Base-by-base conservation (phyloP, 2,797 vertebrate genomes). In the Syncerus caffer region DNA sequence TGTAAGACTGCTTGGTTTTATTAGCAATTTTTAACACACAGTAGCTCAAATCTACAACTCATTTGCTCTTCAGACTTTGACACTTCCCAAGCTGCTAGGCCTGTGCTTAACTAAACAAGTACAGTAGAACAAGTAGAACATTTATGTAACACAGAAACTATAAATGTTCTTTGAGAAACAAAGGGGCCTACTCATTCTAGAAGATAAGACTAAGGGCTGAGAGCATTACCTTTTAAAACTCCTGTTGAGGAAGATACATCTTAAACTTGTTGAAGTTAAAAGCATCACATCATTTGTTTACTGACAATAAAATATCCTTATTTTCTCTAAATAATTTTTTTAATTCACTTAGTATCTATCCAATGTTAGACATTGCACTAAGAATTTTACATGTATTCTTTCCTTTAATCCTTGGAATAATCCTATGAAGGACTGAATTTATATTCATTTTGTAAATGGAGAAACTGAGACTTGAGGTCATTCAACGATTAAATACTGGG, bases 1-100 rank as follows among this genome's bases (percentile, higher is more conserved):
- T 95, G 80, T 85, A 89, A 88, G 84, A 64, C 38, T 71, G 19
- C 17, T 82, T 92, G 45, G 11, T 71, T 88, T 50, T 95, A 83
- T 93, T 85, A 95, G 91, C 67, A 82, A 38, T 95, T 95, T 97
- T 96, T 92, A 97, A 92, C 96, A 96, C 93, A 96, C 31, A 51
- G 95, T 74, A 76, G 87, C 64, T 53, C 90, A 87, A 91, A 97
- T 64, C 90, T 97, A 85, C 89, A 96, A 84, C 93, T 71, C n/a
- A 45, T 94, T 94, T 97, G 96, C 89, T 98, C 89, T 97, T 97
- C 96, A 97, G 97, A 96, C 95, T 97, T 95, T 96, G 93, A 97
- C 94, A 97, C 92, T 96, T 94, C 15, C 95, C 95, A 93, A 97
- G 93, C 91, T 98, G 91, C 95, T 93, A 94, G 93, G 74, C 57